phyloP scores from a whole-genome alignment of 2,797 vertebrate species.

The Sparidentex hasta region DNA sequence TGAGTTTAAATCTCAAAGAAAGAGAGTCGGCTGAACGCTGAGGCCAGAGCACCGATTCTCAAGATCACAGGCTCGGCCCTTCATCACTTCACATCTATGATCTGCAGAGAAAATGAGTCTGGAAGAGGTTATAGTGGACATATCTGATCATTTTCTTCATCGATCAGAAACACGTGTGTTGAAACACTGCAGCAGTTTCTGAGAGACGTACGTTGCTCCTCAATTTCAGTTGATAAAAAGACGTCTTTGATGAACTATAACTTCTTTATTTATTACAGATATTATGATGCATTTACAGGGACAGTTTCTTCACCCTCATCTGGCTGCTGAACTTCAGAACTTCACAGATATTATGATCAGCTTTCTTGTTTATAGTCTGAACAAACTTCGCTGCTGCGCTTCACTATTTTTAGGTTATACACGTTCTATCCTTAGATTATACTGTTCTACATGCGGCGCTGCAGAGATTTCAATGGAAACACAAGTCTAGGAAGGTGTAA shows the following conservation, averaged over 20 bases:
- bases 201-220: no score
- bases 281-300: no score
- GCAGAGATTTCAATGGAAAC: slow-evolving; percentile 51
- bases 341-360: no score
- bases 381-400: neutral
- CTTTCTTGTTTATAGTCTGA: neutral
- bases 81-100: neutral
- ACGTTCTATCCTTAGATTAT: slow-evolving; percentile 38
- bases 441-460: neutral
- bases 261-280: no score
- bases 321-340: neutral
- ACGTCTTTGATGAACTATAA: no score
- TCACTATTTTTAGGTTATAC: slow-evolving; percentile 39
- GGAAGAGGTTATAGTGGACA: neutral
- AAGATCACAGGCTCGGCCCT: neutral
- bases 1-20: neutral
- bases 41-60: neutral
- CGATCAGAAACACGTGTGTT: no score
- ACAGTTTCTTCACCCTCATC: neutral
- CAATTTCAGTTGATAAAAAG: no score
- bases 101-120: neutral
- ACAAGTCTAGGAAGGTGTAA: slow-evolving; percentile 58
- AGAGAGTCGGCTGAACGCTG: neutral
- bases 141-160: neutral
- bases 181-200: no score